These are phyloP conservation scores for Pammene aurita DNA, from an alignment of 2,888 invertebrate species.

Conservation along the genomic window DNA sequence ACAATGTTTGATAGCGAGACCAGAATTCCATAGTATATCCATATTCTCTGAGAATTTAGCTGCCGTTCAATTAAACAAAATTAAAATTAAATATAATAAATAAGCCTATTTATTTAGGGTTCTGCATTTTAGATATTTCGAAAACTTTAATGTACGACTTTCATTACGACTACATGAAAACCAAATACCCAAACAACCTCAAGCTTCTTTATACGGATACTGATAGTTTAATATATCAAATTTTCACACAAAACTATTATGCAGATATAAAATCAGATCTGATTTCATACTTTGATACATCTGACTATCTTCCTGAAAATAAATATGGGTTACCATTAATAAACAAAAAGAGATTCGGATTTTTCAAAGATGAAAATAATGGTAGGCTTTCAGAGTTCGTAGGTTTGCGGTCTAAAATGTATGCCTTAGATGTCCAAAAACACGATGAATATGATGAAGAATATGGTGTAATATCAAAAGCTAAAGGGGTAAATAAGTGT, in stretches of 20 bases:
- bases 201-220: too few relatives aligned
- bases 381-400: not conserved
- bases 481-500: not conserved
- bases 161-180: conserved; percentile 39
- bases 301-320: conserved; percentile 51
- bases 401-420: not conserved
- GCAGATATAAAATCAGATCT: conserved; percentile 8
- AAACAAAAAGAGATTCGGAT: conserved; percentile 49
- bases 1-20: conserved; percentile 6
- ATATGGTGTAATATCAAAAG: not conserved
- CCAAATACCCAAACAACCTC: conserved; percentile 13
- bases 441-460: not conserved
- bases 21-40: conserved; percentile 33
- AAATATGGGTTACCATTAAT: conserved; percentile 47
- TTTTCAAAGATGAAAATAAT: not conserved
- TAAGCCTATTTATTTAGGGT: conserved; percentile 41
- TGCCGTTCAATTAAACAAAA: conserved; percentile 35
- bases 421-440: not conserved
- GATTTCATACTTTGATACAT: conserved; percentile 44
- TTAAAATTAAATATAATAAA: conserved; percentile 34
- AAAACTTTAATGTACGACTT: conserved; percentile 42
- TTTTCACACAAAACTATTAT: conserved; percentile 46
- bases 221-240: too few relatives aligned
- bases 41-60: conserved; percentile 33
- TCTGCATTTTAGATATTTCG: conserved; percentile 29